A percentile compares a stretch with the other conserved stretches of the same genome.
phyloP scores from a whole-genome alignment of 2,113 vertebrate species.

The Strigops habroptila region DNA sequence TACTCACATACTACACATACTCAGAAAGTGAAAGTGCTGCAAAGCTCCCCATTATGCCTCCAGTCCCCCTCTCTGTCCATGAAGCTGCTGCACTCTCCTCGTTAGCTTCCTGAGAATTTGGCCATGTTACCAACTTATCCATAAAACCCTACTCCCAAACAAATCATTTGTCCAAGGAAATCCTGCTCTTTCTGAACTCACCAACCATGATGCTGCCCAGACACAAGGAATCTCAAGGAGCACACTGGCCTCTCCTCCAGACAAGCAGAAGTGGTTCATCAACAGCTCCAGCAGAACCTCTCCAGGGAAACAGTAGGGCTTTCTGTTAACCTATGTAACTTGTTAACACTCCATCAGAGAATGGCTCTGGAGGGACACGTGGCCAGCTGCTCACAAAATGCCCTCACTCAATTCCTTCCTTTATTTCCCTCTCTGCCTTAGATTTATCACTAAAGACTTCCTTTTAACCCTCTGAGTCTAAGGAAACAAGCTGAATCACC shows the following conservation, averaged over 20 bases:
- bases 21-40: neutral
- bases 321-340: neutral
- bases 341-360: neutral
- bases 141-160: neutral
- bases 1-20: neutral
- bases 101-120: neutral
- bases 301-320: neutral
- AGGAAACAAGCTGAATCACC: neutral
- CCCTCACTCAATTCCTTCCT: neutral
- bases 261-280: neutral
- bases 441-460: neutral
- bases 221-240: neutral
- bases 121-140: neutral
- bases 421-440: neutral
- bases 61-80: neutral
- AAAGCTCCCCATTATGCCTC: neutral
- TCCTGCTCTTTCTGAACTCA: neutral
- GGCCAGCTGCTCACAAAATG: neutral
- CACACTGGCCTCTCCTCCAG: neutral
- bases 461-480: neutral
- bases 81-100: neutral
- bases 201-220: neutral
- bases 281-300: neutral
- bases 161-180: neutral
- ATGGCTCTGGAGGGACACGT: neutral